A percentile compares a stretch with the other conserved stretches of the same genome.
Conservation (phyloP, 1,140 invertebrate genomes). For the Spodoptera litura region DNA sequence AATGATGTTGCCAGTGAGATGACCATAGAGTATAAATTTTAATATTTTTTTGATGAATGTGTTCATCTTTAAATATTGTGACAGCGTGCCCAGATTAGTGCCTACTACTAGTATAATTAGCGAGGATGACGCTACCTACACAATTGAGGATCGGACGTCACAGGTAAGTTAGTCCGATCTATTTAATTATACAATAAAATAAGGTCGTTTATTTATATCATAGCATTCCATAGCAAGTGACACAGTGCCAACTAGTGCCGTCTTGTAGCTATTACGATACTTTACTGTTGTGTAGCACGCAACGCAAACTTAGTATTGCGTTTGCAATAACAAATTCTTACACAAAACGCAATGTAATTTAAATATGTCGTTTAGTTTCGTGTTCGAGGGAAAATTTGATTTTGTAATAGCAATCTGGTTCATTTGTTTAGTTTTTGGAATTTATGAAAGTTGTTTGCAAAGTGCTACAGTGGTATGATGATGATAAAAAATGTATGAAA, state of each 20-base stretch:
- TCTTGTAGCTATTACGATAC: slow-evolving; percentile 42
- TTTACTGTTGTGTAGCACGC: slow-evolving; percentile 34
- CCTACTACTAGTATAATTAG: too few species aligned
- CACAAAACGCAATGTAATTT: slow-evolving; percentile 34
- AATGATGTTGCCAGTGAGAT: too few species aligned
- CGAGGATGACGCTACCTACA: too few species aligned
- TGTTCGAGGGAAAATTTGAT: neutral
- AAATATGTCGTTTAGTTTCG: slow-evolving; percentile 3
- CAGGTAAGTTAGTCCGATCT: too few species aligned
- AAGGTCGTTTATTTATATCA: slow-evolving; percentile 39
- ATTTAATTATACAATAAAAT: slow-evolving; percentile 7
- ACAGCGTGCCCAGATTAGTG: too few species aligned
- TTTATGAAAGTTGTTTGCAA: neutral
- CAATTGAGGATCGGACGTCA: too few species aligned
- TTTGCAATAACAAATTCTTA: slow-evolving; percentile 4
- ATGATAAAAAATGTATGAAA: too few species aligned
- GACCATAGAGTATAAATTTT: too few species aligned
- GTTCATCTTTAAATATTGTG: too few species aligned
- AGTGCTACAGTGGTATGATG: too few species aligned
- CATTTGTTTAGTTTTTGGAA: neutral
- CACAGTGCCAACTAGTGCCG: slow-evolving; percentile 51
- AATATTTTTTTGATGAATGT: too few species aligned
- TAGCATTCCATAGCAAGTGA: slow-evolving; percentile 26
- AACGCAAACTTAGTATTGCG: slow-evolving; percentile 32
- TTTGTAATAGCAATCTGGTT: slow-evolving; percentile 3